phyloP scores from a whole-genome alignment of 2,113 vertebrate species.

The Chrysemys picta region DNA sequence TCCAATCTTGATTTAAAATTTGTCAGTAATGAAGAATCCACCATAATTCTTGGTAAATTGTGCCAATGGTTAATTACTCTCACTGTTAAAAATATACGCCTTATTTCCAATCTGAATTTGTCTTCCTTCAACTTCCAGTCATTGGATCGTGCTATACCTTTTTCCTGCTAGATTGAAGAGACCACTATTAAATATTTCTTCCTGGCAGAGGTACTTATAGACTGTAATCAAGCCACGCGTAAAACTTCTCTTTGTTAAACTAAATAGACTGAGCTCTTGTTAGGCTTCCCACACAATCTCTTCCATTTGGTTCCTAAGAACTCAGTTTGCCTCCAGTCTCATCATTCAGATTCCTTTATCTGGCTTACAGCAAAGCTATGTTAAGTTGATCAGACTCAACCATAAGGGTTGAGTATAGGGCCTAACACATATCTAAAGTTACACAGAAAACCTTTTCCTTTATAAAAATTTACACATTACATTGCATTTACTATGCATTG shows the following conservation, averaged over 20 bases:
- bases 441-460: not conserved
- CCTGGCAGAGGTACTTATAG: no score
- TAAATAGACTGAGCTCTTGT: not conserved
- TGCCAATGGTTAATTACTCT: not conserved
- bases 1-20: not conserved
- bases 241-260: no score
- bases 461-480: not conserved
- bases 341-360: not conserved
- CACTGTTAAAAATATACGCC: not conserved
- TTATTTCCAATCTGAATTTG: not conserved
- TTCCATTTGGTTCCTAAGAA: not conserved
- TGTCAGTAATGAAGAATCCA: not conserved
- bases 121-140: not conserved
- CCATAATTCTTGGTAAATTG: not conserved
- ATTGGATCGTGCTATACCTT: not conserved
- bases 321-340: not conserved
- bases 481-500: not conserved
- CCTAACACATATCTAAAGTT: not conserved
- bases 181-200: no score
- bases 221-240: no score
- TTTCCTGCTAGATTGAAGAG: not conserved
- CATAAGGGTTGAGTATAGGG: not conserved
- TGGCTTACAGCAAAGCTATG: not conserved
- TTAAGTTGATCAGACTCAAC: not conserved
- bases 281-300: not conserved